phyloP scores from a whole-genome alignment of 2,888 invertebrate species.

The Philereme transversata region DNA sequence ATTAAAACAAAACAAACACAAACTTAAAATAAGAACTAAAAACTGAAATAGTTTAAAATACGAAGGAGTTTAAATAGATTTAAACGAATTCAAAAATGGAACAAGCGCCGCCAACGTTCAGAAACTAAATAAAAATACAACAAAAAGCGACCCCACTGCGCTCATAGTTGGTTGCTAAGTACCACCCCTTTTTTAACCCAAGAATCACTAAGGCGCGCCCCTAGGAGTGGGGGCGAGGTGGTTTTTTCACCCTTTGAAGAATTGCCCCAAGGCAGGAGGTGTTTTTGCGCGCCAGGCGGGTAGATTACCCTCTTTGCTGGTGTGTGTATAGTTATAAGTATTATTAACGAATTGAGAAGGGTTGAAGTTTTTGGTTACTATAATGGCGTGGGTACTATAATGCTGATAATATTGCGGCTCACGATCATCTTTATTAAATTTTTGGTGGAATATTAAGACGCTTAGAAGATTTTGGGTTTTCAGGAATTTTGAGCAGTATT shows the following conservation, averaged over 20 bases:
- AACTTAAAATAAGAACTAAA: background rate
- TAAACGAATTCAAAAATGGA: slow-evolving; percentile 41
- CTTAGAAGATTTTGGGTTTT: slow-evolving; percentile 14
- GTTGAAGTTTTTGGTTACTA: slow-evolving; percentile 70
- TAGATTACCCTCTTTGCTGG: slow-evolving; percentile 46
- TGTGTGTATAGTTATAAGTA: slow-evolving; percentile 72
- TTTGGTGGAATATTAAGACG: slow-evolving; percentile 23
- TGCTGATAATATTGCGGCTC: slow-evolving; percentile 27
- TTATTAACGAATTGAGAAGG: slow-evolving; percentile 78
- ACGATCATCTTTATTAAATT: slow-evolving; percentile 33
- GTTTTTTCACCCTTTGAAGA: slow-evolving; percentile 84
- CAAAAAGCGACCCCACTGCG: slow-evolving; percentile 50
- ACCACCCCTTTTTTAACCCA: slow-evolving; percentile 83
- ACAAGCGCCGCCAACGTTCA: slow-evolving; percentile 39
- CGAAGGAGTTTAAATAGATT: background rate
- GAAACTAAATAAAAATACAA: slow-evolving; percentile 64
- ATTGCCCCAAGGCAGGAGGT: slow-evolving; percentile 80
- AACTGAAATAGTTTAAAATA: background rate
- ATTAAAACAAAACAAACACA: slow-evolving; percentile 2
- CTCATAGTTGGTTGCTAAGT: slow-evolving; percentile 76
- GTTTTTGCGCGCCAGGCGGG: slow-evolving; percentile 57
- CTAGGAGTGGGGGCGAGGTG: slow-evolving; percentile 52
- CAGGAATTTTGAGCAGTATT: background rate
- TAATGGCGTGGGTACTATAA: slow-evolving; percentile 41
- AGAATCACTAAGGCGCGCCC: slow-evolving; percentile 80